phyloP scores from a whole-genome alignment of 2,113 vertebrate genomes.

The Pluvianellus socialis region DNA sequence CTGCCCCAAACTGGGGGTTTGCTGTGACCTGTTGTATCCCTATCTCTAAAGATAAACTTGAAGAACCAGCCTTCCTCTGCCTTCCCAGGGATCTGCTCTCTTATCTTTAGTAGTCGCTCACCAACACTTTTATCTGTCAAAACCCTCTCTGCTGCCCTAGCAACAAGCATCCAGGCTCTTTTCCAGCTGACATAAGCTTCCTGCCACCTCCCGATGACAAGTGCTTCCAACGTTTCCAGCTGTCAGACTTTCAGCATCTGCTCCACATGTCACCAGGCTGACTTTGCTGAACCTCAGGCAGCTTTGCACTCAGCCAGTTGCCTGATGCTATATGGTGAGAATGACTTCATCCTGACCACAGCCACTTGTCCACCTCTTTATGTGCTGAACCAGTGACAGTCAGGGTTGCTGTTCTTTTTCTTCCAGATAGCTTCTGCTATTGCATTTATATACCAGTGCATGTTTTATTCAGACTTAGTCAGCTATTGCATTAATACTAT shows the following conservation, averaged over 20 bases:
- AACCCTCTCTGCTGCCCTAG: constrained; percentile 25
- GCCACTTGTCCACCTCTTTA: background rate
- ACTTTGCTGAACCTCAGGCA: background rate
- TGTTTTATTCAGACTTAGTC: background rate
- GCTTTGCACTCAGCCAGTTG: background rate
- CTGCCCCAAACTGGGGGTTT: background rate
- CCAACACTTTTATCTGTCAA: constrained; percentile 52
- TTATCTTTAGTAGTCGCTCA: constrained; percentile 15
- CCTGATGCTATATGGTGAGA: background rate
- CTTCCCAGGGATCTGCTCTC: constrained; percentile 10
- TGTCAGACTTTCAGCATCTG: constrained; percentile 58
- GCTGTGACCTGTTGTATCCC: background rate
- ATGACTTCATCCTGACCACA: background rate
- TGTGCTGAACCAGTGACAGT: background rate
- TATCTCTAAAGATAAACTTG: constrained; percentile 33
- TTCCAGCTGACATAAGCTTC: constrained; percentile 59
- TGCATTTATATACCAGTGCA: background rate
- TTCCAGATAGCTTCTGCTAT: background rate
- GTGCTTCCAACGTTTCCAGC: constrained; percentile 36
- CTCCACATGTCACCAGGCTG: constrained; percentile 6
- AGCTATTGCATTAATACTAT: background rate
- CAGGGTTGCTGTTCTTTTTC: background rate
- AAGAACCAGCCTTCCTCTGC: background rate
- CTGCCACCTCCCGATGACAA: constrained; percentile 59
- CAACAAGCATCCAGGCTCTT: constrained; percentile 36